Evolutionary conservation across 2,113 vertebrate genomes (phyloP).

Genomic region (Gorsachius goisagi): DNA sequence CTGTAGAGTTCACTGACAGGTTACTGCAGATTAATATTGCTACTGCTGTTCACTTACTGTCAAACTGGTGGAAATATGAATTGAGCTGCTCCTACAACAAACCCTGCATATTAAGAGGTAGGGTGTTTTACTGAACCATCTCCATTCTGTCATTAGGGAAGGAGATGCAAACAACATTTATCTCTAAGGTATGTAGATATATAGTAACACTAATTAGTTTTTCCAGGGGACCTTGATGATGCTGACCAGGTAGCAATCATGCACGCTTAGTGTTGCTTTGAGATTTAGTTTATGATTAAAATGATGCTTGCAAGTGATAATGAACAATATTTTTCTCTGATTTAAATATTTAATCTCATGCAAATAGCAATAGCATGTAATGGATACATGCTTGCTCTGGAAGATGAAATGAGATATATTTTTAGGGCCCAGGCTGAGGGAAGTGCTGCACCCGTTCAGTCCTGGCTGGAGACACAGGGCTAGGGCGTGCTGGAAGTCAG

Average conservation of each 20-base stretch:
- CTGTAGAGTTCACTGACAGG: slow-evolving; percentile 93
- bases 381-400: background rate
- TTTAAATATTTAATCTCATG: slow-evolving; percentile 55
- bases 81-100: slow-evolving; percentile 79
- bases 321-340: slow-evolving; percentile 23
- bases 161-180: slow-evolving; percentile 71
- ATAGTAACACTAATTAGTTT: slow-evolving; percentile 57
- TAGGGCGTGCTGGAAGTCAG: background rate
- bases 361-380: slow-evolving; percentile 39
- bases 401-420: slow-evolving; percentile 1
- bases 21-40: slow-evolving; percentile 92
- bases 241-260: slow-evolving; percentile 31
- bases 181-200: slow-evolving; percentile 60
- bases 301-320: background rate
- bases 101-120: slow-evolving; percentile 78
- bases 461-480: rapidly evolving
- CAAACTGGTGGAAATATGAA: slow-evolving; percentile 81
- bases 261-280: slow-evolving; percentile 1
- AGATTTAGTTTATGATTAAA: slow-evolving; percentile 34
- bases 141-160: slow-evolving; percentile 52
- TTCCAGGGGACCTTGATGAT: slow-evolving; percentile 15
- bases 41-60: slow-evolving; percentile 90
- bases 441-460: background rate
- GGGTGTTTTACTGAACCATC: slow-evolving; percentile 67
- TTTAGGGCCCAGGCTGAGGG: background rate